A percentile compares a stretch with the other conserved stretches of the same genome.
Evolutionary conservation across 92 coral and sea anemone species (phyloP).

Genomic region (Actinernus sp.): DNA sequence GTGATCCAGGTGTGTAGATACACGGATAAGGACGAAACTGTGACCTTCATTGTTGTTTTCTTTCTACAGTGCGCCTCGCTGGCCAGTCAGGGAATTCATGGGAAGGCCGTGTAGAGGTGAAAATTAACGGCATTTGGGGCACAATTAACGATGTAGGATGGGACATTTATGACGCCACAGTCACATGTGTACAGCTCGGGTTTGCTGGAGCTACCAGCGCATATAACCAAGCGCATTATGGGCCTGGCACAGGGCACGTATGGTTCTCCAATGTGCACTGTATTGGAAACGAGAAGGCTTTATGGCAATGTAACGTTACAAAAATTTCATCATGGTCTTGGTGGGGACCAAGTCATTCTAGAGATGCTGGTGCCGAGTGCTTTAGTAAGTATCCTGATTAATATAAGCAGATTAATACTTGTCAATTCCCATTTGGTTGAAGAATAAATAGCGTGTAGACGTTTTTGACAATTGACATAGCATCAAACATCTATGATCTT

Average conservation of each 20-base stretch:
- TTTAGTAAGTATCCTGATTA: slow-evolving; percentile 50
- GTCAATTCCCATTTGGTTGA: too few species aligned
- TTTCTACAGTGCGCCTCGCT: slow-evolving; percentile 1
- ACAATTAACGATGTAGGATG: slow-evolving; percentile 53
- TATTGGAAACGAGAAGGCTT: slow-evolving; percentile 29
- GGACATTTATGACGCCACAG: slow-evolving; percentile 64
- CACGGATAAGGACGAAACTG: neutral
- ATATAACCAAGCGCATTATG: slow-evolving; percentile 23
- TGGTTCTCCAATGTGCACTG: slow-evolving; percentile 48
- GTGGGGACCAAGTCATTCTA: slow-evolving; percentile 5
- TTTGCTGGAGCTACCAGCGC: slow-evolving; percentile 53
- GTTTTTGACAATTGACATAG: too few species aligned
- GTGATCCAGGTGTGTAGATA: too few species aligned
- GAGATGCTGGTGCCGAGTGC: slow-evolving; percentile 61
- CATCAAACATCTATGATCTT: too few species aligned
- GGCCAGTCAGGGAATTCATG: slow-evolving; percentile 1
- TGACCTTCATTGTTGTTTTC: neutral
- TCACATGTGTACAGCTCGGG: slow-evolving; percentile 34
- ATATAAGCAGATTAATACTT: too few species aligned
- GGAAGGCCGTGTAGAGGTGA: slow-evolving; percentile 56
- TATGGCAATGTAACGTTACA: slow-evolving; percentile 34
- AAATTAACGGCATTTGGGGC: slow-evolving; percentile 65
- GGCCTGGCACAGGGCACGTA: slow-evolving; percentile 41
- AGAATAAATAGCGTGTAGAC: too few species aligned
- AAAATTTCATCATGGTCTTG: neutral